Conservation (phyloP, 1,140 invertebrate species). For the Lepidurus arcticus region DNA sequence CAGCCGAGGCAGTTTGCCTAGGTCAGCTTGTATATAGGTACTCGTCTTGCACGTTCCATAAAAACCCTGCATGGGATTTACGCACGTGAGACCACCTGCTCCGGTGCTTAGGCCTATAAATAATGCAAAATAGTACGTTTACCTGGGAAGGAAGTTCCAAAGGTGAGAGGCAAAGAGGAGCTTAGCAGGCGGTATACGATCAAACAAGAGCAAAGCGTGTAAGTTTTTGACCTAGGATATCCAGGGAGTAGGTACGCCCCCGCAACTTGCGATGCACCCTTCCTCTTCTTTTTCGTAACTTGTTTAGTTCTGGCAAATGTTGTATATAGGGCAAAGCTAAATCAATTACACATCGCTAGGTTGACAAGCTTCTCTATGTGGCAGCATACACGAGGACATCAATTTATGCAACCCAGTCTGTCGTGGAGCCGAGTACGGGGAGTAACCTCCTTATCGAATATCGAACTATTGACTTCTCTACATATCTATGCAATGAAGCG, state of each 20-base stretch:
- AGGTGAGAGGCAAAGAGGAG: background rate
- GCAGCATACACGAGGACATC: background rate
- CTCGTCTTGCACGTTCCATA: background rate
- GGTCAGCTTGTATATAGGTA: background rate
- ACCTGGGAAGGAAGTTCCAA: background rate
- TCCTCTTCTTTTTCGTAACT: background rate
- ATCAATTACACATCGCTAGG: background rate
- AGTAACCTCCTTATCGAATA: background rate
- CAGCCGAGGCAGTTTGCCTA: background rate
- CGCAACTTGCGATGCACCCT: background rate
- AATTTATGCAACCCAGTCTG: background rate
- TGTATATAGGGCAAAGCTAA: background rate
- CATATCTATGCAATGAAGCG: background rate
- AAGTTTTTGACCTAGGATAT: background rate
- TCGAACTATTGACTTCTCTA: slow-evolving; percentile 16
- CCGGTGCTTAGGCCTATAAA: slow-evolving; percentile 21
- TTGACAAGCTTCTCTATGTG: slow-evolving; percentile 3
- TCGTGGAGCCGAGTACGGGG: background rate
- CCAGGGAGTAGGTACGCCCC: background rate
- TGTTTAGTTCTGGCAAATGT: background rate
- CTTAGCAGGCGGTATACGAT: background rate
- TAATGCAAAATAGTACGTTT: slow-evolving; percentile 2
- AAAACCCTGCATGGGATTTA: background rate
- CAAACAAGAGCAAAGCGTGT: background rate
- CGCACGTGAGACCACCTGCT: slow-evolving; percentile 7